These are phyloP conservation scores for Alentia gelatinosa DNA, from an alignment of 2,888 invertebrate species.

Conservation along the genomic window DNA sequence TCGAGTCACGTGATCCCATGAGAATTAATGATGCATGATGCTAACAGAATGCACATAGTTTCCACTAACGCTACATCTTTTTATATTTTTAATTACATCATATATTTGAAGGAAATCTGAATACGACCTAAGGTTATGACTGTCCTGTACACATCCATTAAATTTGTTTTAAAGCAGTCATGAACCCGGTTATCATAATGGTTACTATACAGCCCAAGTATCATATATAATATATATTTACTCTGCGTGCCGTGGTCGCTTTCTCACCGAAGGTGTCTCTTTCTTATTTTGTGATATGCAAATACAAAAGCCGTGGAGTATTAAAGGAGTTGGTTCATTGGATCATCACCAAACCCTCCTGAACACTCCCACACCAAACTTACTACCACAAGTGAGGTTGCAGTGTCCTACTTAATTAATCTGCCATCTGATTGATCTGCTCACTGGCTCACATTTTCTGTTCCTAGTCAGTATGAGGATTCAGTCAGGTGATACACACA, in stretches of 20 bases:
- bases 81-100: not conserved
- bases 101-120: not conserved
- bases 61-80: not conserved
- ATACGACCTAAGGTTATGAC: not conserved
- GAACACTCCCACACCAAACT: no score
- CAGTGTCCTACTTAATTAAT: no score
- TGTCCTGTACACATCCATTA: not conserved
- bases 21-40: not conserved
- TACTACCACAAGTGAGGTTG: no score
- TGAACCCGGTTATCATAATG: not conserved
- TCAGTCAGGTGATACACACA: no score
- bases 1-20: not conserved
- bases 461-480: no score
- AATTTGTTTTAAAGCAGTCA: not conserved
- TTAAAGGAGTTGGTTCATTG: no score
- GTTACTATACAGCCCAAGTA: not conserved
- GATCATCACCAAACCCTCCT: no score
- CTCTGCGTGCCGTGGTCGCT: not conserved
- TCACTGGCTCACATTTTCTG: no score
- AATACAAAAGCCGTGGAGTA: conserved; percentile 17
- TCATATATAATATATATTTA: not conserved
- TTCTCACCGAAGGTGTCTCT: not conserved
- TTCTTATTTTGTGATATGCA: not conserved
- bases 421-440: no score
- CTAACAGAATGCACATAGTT: not conserved